Conservation (phyloP, 2,797 vertebrate species). For the Enteromius trimaculatus region DNA sequence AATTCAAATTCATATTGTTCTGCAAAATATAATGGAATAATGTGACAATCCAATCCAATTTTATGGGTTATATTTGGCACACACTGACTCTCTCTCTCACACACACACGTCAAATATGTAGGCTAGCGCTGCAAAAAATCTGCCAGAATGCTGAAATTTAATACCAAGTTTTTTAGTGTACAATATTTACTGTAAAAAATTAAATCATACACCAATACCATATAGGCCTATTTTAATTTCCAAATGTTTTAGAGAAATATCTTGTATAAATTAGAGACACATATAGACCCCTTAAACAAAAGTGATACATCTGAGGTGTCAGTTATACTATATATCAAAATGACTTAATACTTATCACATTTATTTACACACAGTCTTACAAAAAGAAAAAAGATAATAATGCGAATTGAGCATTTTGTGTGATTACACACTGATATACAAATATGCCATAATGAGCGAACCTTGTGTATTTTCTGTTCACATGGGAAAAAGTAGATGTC, state of each 20-base stretch:
- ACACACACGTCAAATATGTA: neutral
- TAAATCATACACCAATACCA: neutral
- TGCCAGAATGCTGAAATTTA: neutral
- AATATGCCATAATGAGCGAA: neutral
- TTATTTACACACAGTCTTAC: neutral
- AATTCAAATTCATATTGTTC: neutral
- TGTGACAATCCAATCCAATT: neutral
- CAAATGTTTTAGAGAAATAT: neutral
- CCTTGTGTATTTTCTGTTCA: neutral
- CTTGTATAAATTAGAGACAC: neutral
- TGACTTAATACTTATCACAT: neutral
- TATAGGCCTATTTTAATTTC: neutral
- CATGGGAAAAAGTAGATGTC: constrained; percentile 50
- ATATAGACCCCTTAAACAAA: neutral
- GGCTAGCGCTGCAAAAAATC: neutral
- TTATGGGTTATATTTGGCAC: neutral
- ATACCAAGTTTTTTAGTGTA: neutral
- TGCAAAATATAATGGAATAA: neutral
- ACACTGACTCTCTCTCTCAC: neutral
- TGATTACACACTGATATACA: neutral
- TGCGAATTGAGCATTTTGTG: too few species aligned
- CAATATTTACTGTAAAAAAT: neutral
- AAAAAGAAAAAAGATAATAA: neutral
- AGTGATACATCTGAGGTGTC: neutral
- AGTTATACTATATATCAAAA: neutral